Percentiles rank a stretch among this genome's conserved stretches.
Conservation (phyloP, 1,140 invertebrate genomes). For the Eurosta solidaginis region DNA sequence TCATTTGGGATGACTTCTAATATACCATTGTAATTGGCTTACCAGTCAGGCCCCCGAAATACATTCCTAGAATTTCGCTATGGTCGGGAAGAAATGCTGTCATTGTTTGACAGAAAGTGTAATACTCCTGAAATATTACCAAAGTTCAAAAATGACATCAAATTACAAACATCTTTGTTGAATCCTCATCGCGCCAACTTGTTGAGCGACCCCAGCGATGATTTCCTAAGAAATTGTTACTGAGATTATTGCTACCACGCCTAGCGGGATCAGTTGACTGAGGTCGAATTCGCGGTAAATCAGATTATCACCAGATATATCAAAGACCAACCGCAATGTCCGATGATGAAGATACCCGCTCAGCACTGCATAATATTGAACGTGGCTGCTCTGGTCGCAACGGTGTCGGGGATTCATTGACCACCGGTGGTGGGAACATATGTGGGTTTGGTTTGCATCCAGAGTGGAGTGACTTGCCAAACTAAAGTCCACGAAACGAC, state of each 20-base stretch:
- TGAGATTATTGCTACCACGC: conserved; percentile 44
- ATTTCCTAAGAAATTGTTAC: conserved; percentile 34
- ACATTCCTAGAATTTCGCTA: conserved; percentile 65
- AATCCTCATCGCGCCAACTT: conserved; percentile 75
- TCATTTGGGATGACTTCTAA: background rate
- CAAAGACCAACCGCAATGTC: conserved; percentile 51
- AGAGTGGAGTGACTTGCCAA: conserved; percentile 65
- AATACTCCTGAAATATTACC: conserved; percentile 71
- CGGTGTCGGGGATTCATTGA: conserved; percentile 59
- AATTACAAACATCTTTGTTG: conserved; percentile 74
- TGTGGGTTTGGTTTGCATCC: conserved; percentile 59
- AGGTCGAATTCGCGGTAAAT: conserved; percentile 65
- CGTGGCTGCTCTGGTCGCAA: conserved; percentile 69
- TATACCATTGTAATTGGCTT: conserved; percentile 1
- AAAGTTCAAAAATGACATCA: conserved; percentile 67
- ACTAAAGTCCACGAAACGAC: conserved; percentile 68
- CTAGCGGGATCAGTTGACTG: conserved; percentile 64
- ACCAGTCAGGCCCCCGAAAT: conserved; percentile 36
- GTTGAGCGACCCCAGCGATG: conserved; percentile 60
- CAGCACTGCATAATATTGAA: conserved; percentile 41
- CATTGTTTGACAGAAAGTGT: conserved; percentile 73
- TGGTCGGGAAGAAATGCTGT: conserved; percentile 87
- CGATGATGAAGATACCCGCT: conserved; percentile 43
- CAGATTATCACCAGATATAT: conserved; percentile 56
- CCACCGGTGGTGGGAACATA: background rate